Base-by-base conservation (phyloP, 1,140 invertebrate species). In the Nymphalis io region DNA sequence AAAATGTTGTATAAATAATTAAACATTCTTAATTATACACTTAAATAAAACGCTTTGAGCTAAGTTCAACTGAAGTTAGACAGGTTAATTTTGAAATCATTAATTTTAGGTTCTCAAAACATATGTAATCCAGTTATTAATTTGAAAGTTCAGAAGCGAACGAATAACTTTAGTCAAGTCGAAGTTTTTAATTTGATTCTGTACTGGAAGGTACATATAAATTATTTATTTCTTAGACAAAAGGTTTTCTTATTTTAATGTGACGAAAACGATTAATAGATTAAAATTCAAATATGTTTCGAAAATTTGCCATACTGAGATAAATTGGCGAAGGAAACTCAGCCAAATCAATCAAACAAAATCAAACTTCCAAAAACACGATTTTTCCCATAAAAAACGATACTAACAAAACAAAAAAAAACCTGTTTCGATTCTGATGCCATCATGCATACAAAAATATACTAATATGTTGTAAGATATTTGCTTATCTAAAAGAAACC, bases 81-180 rank as follows among this genome's bases (percentile, higher is more conserved):
- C 44, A 60, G 46, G 46, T 61, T 48, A 61, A 33, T 61, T 61
- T 4, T 11, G 27, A 21, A 61, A 48, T 61, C 46, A 12, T 63
- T 53, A 51, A 63, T 63, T 51, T 27, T 13, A 61, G 16, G 40
- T 60, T 10, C 4, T 44, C n/a, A 12, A 12, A 48, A 62, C 40
- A 38, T 39, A 62, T 48, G 27, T 62, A 53, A 53, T 62, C 11
- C 12, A n/a, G 33, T 62, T 62, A 62, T 46, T 38, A 62, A 62
- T 20, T 62, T 33, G 27, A 51, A 62, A 53, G 60, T 51, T 53
- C 27, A 48, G 21, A 61, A 16, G 60, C 18, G 60, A 62, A 51
- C 44, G 27, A 46, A 53, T 53, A 62, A 53, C 44, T 62, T 27
- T 23, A 46, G 60, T 48, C 44, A 39, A 61, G 42, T 46, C 21